Conservation (phyloP, 37 sponge, comb jelly and placozoan genomes). For the Mnemiopsis leidyi region DNA sequence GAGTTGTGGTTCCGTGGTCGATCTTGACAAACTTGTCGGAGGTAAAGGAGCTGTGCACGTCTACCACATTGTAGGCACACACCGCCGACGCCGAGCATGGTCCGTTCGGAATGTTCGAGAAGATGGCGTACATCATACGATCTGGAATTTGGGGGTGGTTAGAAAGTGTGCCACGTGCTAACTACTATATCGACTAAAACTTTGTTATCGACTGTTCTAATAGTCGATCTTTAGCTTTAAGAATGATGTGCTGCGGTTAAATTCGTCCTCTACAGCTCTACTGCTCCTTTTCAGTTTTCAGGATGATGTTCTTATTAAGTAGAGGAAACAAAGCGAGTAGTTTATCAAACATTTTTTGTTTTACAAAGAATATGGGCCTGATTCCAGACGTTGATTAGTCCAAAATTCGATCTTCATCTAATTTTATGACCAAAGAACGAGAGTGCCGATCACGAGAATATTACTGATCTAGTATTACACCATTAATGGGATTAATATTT, state of each 20-base stretch:
- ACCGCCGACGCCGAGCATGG: slow-evolving; percentile 35
- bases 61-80: slow-evolving; percentile 41
- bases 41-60: slow-evolving; percentile 17
- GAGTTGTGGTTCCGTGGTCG: background rate
- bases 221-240: too few relatives aligned
- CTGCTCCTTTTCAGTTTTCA: too few relatives aligned
- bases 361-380: background rate
- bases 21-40: slow-evolving; percentile 3
- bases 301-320: too few relatives aligned
- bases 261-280: too few relatives aligned
- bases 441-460: background rate
- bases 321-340: too few relatives aligned
- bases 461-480: background rate
- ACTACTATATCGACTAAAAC: too few relatives aligned
- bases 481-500: background rate
- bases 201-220: too few relatives aligned
- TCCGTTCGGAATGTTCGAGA: slow-evolving; percentile 61
- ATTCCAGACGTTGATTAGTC: background rate
- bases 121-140: slow-evolving; percentile 44
- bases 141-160: background rate
- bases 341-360: too few relatives aligned
- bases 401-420: background rate
- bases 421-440: background rate
- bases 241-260: too few relatives aligned
- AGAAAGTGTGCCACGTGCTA: too few relatives aligned